A percentile compares a stretch with the other conserved stretches of the same genome.
Conservation (phyloP, 2,888 invertebrate species). For the Tachina grossa region DNA sequence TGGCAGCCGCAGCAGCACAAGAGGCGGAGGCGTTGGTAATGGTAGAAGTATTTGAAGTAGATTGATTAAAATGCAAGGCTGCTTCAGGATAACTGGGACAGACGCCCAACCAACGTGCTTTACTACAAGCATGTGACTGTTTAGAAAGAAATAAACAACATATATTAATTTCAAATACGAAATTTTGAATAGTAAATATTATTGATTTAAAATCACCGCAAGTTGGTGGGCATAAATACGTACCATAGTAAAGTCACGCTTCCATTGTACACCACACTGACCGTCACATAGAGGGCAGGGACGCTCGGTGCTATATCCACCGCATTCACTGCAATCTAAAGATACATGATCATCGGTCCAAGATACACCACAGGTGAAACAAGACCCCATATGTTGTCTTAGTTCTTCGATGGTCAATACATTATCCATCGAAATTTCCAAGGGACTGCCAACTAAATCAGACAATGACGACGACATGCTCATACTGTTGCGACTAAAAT, state of each 20-base stretch:
- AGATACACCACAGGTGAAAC: constrained; percentile 91
- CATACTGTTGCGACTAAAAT: constrained; percentile 81
- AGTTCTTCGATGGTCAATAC: constrained; percentile 88
- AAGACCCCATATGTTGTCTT: constrained; percentile 88
- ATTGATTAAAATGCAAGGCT: constrained; percentile 75
- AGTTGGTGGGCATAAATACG: constrained; percentile 75
- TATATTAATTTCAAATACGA: not conserved
- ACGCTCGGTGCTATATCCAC: constrained; percentile 89
- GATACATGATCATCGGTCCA: constrained; percentile 91
- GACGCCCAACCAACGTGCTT: constrained; percentile 89
- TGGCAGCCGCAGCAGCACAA: constrained; percentile 77
- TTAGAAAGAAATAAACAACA: constrained; percentile 71
- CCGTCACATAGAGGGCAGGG: constrained; percentile 91
- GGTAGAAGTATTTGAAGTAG: constrained; percentile 68
- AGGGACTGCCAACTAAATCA: constrained; percentile 81
- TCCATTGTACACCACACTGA: constrained; percentile 88
- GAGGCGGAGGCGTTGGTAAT: constrained; percentile 74
- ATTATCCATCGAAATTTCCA: constrained; percentile 83
- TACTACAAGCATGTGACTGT: constrained; percentile 88
- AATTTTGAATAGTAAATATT: not conserved
- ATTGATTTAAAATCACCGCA: not conserved
- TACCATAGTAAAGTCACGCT: constrained; percentile 90
- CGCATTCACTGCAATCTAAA: constrained; percentile 90
- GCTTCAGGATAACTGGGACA: constrained; percentile 84
- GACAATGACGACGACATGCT: constrained; percentile 82